Evolutionary conservation across 2,888 invertebrate species (phyloP), one percentile per base, ranked within the genome.

Genomic region (Nomada hirtipes): DNA sequence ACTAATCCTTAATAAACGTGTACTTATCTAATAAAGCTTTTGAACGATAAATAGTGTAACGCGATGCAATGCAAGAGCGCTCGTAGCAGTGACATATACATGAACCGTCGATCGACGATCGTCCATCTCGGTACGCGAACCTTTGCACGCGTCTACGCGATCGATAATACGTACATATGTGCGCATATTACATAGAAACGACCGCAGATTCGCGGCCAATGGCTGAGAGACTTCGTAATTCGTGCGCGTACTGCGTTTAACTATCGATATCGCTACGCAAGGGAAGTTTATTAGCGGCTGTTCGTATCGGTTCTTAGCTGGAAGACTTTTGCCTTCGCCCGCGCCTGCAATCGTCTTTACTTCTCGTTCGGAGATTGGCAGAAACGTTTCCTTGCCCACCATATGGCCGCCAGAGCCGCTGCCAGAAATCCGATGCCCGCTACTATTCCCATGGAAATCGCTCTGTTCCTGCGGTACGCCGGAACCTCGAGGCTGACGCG

Each of bases 401-500:
- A 96, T 89, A 96, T 95, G 71, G 95, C 96, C 65, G 95, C 96
- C 70, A 96, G 95, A 13, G 96, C 95, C 79, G 96, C 95, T 18
- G 96, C 95, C 84, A 97, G 93, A 90, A 97, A 95, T 75, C 96
- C 95, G 79, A 97, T 94, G 47, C 96, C 96, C 18, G 95, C 96
- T n/a, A 96, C 96, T 79, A 96, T 95, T 69, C 96, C 97, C 90
- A 96, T 96, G 52, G 97, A 96, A 85, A 96, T 95, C 47, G 96
- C 96, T 75, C 96, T 95, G 92, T 97, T 95, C 79, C 96, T 96
- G 83, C 96, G 95, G 93, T 96, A 97, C 68, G 96, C 95, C 60
- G 97, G 97, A 88, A 97, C 96, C 81, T 95, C 95, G 76, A 97
- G 94, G 77, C 95, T 94, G 65, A 96, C 95, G 87, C 95, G 96